Evolutionary conservation across 2,888 invertebrate species (phyloP).

Genomic region (Drosophila suboccidentalis): DNA sequence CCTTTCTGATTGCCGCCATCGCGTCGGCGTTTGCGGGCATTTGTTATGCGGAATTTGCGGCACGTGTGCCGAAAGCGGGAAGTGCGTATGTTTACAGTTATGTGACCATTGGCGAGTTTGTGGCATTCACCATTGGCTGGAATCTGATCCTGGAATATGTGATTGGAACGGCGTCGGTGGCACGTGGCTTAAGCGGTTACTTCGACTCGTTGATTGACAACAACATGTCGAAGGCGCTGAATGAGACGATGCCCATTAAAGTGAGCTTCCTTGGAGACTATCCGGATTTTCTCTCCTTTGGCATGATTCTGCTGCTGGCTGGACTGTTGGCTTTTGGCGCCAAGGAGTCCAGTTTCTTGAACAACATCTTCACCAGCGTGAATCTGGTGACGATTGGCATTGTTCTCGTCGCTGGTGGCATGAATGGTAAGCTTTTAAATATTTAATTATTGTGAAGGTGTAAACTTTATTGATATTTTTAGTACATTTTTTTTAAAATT

Average conservation of each 20-base stretch:
- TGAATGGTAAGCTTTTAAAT: constrained; percentile 89
- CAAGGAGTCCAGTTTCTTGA: constrained; percentile 93
- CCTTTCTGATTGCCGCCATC: constrained; percentile 96
- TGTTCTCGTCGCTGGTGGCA: constrained; percentile 93
- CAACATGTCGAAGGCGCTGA: constrained; percentile 87
- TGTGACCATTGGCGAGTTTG: constrained; percentile 92
- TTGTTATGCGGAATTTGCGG: constrained; percentile 94
- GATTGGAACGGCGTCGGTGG: constrained; percentile 92
- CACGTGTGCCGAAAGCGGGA: constrained; percentile 92
- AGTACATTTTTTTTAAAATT: too few species aligned
- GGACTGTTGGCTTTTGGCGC: constrained; percentile 90
- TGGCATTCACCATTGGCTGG: constrained; percentile 94
- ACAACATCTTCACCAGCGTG: constrained; percentile 95
- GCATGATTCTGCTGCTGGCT: constrained; percentile 88
- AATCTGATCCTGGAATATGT: constrained; percentile 93
- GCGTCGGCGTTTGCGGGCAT: constrained; percentile 96
- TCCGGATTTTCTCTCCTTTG: constrained; percentile 90
- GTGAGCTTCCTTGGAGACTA: constrained; percentile 88
- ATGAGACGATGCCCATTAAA: constrained; percentile 87
- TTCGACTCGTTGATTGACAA: constrained; percentile 89
- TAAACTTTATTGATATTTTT: too few species aligned
- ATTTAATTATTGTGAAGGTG: not conserved
- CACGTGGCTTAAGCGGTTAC: constrained; percentile 90
- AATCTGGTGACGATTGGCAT: constrained; percentile 93
- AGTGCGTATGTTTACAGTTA: constrained; percentile 95